A percentile compares a stretch with the other conserved stretches of the same genome.
Conservation (phyloP, 2,888 invertebrate species). For the Stratiomys singularior region DNA sequence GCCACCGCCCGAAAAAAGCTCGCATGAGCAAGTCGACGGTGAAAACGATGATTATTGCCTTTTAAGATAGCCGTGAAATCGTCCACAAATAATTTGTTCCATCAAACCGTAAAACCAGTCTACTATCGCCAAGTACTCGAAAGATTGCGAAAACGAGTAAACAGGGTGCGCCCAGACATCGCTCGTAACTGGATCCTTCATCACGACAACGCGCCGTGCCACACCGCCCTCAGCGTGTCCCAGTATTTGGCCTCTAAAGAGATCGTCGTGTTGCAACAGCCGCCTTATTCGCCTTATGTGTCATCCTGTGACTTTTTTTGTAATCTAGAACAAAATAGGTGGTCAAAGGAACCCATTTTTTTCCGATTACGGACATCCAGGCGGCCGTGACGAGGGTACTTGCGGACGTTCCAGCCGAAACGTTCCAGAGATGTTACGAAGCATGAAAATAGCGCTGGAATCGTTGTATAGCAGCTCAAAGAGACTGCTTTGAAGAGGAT, state of each 20-base stretch:
- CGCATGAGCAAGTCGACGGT: neutral
- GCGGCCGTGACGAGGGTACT: slow-evolving; percentile 17
- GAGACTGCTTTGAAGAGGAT: too few species aligned
- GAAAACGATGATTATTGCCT: neutral
- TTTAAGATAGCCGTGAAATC: neutral
- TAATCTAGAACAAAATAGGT: neutral
- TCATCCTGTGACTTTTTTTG: neutral
- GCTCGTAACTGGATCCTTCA: too few species aligned
- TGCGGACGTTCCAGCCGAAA: slow-evolving; percentile 12
- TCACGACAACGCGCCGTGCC: neutral
- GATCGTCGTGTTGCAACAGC: too few species aligned
- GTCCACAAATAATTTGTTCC: neutral
- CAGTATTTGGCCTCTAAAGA: slow-evolving; percentile 16
- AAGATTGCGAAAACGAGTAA: neutral
- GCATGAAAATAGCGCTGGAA: too few species aligned
- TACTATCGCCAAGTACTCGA: too few species aligned
- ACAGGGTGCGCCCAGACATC: neutral
- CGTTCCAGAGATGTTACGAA: slow-evolving; percentile 1
- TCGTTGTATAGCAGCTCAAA: too few species aligned
- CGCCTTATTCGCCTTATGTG: slow-evolving; percentile 16
- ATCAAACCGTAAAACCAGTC: too few species aligned
- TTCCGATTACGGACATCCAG: slow-evolving; percentile 2
- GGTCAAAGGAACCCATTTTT: slow-evolving; percentile 10
- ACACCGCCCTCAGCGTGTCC: slow-evolving; percentile 23
- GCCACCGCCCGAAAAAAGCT: neutral